phyloP scores from a whole-genome alignment of 2,113 vertebrate genomes.

The Mustela nigripes region DNA sequence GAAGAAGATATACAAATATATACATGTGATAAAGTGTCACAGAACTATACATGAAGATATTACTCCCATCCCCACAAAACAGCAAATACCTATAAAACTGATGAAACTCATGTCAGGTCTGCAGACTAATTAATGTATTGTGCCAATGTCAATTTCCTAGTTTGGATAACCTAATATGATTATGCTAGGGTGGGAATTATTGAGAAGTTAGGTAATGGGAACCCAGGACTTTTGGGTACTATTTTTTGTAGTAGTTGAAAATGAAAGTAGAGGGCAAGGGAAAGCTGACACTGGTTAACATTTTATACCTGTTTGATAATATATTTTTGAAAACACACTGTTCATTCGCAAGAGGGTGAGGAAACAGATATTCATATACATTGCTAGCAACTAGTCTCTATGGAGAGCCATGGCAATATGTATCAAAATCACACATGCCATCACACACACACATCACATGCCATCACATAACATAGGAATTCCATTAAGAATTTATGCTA shows the following conservation, averaged over 20 bases:
- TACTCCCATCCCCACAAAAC: neutral
- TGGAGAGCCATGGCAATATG: neutral
- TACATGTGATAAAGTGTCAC: neutral
- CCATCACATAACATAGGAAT: neutral
- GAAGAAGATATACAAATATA: neutral
- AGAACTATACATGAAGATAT: neutral
- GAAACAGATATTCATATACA: neutral
- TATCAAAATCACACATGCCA: neutral
- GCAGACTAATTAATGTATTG: neutral
- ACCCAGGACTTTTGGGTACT: neutral
- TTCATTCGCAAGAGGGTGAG: neutral
- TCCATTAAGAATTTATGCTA: neutral
- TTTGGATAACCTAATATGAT: neutral
- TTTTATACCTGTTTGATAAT: neutral
- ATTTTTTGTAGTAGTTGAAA: neutral
- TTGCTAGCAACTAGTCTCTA: neutral
- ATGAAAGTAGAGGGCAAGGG: neutral
- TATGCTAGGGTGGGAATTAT: neutral
- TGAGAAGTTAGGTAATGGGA: neutral
- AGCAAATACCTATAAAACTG: neutral
- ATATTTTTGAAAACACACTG: neutral
- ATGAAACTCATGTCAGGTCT: neutral
- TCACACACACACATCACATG: neutral
- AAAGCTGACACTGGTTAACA: neutral
- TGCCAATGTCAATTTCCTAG: neutral